phyloP scores from a whole-genome alignment of 1,140 invertebrate species.

The Sweltsa coloradensis region DNA sequence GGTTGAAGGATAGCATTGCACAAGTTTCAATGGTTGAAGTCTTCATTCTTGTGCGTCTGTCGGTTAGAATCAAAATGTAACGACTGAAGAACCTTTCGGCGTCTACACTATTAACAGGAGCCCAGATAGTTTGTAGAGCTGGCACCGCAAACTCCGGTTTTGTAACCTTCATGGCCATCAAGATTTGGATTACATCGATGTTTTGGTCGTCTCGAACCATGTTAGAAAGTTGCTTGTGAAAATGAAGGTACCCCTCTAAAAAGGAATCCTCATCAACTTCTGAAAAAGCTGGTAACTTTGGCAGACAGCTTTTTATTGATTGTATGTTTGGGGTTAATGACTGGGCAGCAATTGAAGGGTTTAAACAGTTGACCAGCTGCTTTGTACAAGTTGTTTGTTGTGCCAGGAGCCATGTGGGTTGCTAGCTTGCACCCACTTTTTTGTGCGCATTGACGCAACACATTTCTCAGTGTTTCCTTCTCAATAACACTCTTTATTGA shows the following conservation, averaged over 20 bases:
- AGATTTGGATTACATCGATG: not conserved
- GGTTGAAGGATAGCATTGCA: conserved; percentile 1
- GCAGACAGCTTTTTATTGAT: not conserved
- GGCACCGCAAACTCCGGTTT: not conserved
- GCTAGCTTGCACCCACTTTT: not conserved
- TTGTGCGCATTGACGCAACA: not conserved
- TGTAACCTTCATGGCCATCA: not conserved
- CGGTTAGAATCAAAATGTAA: conserved; percentile 1
- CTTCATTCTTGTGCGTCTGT: conserved; percentile 1
- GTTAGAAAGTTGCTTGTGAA: not conserved
- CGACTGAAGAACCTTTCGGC: conserved; percentile 6
- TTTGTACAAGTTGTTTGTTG: conserved; percentile 1
- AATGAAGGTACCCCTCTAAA: conserved; percentile 3
- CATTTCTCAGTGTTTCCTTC: not conserved
- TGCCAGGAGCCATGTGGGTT: not conserved
- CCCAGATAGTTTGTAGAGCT: not conserved
- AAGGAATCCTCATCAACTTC: not conserved
- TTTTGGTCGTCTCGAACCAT: not conserved
- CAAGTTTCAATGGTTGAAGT: not conserved
- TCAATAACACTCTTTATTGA: not conserved
- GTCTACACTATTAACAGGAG: conserved; percentile 6
- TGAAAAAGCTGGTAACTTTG: not conserved
- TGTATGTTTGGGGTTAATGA: not conserved
- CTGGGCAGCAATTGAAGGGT: not conserved
- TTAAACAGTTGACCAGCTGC: not conserved